These are phyloP conservation scores for Digitonthophagus gazella DNA, from an alignment of 2,888 invertebrate genomes.

Conservation along the genomic window DNA sequence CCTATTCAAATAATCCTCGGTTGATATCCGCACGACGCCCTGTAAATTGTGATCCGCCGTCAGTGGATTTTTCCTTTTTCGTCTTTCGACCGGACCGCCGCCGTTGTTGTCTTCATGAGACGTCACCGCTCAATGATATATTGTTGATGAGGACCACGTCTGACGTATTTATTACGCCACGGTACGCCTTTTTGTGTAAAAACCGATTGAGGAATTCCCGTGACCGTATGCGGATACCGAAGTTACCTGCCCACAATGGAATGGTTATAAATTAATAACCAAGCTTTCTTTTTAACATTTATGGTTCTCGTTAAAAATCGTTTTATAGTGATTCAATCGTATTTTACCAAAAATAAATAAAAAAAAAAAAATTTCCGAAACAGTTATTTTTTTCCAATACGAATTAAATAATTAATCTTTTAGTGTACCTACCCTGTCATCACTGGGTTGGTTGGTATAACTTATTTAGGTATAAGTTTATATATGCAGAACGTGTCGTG, in stretches of 20 bases:
- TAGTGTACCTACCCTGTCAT: not conserved
- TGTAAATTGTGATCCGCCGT: constrained; percentile 10
- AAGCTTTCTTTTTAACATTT: not conserved
- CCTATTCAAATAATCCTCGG: constrained; percentile 21
- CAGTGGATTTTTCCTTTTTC: not conserved
- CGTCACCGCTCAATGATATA: constrained; percentile 9
- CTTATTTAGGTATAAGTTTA: not conserved
- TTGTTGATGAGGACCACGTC: constrained; percentile 4
- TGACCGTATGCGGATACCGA: not conserved
- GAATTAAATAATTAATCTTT: no score
- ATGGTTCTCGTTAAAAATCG: not conserved
- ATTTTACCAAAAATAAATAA: not conserved
- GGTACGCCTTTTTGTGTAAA: constrained; percentile 2
- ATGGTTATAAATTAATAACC: not conserved
- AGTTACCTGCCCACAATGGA: not conserved
- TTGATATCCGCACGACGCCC: constrained; percentile 19
- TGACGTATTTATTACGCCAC: constrained; percentile 16
- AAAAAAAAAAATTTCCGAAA: no score
- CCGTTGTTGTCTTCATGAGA: constrained; percentile 9
- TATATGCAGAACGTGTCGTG: not conserved
- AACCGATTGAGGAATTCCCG: not conserved
- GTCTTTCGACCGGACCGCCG: not conserved
- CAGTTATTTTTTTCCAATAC: no score
- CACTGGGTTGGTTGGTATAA: no score
- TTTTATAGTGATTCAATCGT: not conserved